phyloP scores from a whole-genome alignment of 2,888 invertebrate genomes.

The Camponotus fellah region DNA sequence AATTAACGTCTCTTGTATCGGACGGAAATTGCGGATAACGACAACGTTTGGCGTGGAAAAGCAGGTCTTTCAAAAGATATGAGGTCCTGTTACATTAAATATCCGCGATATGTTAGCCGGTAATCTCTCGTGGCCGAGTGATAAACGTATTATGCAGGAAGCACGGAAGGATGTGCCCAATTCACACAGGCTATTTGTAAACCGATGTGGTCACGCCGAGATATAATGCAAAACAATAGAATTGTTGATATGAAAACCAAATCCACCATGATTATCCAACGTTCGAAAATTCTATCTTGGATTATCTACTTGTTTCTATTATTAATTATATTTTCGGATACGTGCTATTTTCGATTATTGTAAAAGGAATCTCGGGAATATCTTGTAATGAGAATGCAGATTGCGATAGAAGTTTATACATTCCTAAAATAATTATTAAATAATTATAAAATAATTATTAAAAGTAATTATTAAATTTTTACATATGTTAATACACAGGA shows the following conservation, averaged over 20 bases:
- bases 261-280: not conserved
- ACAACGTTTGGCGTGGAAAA: conserved; percentile 16
- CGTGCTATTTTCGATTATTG: not conserved
- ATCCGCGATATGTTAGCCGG: conserved; percentile 18
- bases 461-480: not conserved
- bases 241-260: conserved; percentile 12
- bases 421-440: too few relatives aligned
- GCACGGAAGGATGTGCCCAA: conserved; percentile 45
- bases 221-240: conserved; percentile 18
- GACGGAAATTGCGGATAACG: conserved; percentile 42
- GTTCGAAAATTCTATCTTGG: not conserved
- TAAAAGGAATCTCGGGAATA: not conserved
- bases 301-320: not conserved
- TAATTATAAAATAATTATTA: too few relatives aligned
- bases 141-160: conserved; percentile 50
- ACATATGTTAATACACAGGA: not conserved
- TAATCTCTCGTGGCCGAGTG: conserved; percentile 42
- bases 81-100: conserved; percentile 33
- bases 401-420: not conserved
- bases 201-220: conserved; percentile 12
- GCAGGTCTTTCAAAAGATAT: conserved; percentile 24
- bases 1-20: conserved; percentile 37
- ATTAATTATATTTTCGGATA: not conserved
- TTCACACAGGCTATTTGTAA: conserved; percentile 19
- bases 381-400: not conserved